Evolutionary conservation across 64 coral and sea anemone species (phyloP), one percentile per base, ranked within the genome.

Genomic region (Stylophora pistillata): DNA sequence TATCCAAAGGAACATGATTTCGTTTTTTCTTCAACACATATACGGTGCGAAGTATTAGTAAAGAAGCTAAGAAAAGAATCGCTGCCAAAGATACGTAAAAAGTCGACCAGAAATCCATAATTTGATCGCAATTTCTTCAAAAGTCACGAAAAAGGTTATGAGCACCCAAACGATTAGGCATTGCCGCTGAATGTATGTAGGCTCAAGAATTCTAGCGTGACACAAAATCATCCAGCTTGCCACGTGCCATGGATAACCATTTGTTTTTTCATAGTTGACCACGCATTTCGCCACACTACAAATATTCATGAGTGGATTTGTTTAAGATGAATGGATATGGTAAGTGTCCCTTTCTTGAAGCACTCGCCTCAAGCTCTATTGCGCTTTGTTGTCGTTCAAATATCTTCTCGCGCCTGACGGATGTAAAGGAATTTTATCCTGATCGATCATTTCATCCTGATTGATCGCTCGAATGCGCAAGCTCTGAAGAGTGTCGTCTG

Each of bases 21-120:
- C 68, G 77, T 72, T 62, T 91, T 15, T 59, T 81, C 34, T 76
- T 71, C 17, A 84, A 16, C 33, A 84, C 80, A 26, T 54, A 84
- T 14, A 15, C 62, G 69, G 33, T 29, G 17, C 80, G 80, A 17
- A 84, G 14, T 20, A 84, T 70, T 16, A 84, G 16, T 11, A 70
- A 33, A 52, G 53, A 27, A 53, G 3, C 23, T 16, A 65, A 84
- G 21, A 84, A 54, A 62, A 70, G 32, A 53, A 53, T 28, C 17
- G 53, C 14, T 21, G 60, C 1, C 23, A 63, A 70, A 37, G 53
- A 1, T 15, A 5, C 55, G 53, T 23, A 84, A 5, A 37, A 47
- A 12, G 2, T 20, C 25, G 15, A 18, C 31, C 27, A 33, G 32
- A 80, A 10, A 47, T 83, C 79, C 79, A 68, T 81, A 37, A 27